Percentiles rank a stretch among this genome's conserved stretches.
phyloP scores from a whole-genome alignment of 2,888 invertebrate genomes.

The Chloroclysta siterata region DNA sequence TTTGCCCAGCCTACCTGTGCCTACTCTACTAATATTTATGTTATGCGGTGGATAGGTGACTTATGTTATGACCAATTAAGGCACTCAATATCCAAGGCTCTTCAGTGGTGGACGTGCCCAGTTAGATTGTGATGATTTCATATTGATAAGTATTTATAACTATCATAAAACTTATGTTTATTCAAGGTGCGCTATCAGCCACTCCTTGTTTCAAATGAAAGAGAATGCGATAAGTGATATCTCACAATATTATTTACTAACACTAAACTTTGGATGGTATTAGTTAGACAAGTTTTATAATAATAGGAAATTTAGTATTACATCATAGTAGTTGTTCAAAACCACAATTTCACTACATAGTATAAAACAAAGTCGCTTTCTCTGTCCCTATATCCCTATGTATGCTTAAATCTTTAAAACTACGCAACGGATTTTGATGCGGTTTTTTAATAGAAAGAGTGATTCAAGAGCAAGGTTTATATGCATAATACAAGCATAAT shows the following conservation, averaged over 20 bases:
- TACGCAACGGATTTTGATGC: too few relatives aligned
- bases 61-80: too few relatives aligned
- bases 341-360: neutral
- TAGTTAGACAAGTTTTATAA: conserved; percentile 12
- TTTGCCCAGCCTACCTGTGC: too few relatives aligned
- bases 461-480: too few relatives aligned
- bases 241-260: conserved; percentile 22
- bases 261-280: conserved; percentile 13
- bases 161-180: conserved; percentile 4
- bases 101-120: conserved; percentile 6
- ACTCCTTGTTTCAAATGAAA: conserved; percentile 33
- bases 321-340: conserved; percentile 1
- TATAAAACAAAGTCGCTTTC: too few relatives aligned
- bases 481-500: too few relatives aligned
- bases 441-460: too few relatives aligned
- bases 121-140: conserved; percentile 16
- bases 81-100: conserved; percentile 2
- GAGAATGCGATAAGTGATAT: conserved; percentile 31
- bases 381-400: too few relatives aligned
- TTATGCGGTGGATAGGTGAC: too few relatives aligned
- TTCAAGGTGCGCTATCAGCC: conserved; percentile 26
- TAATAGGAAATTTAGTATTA: neutral
- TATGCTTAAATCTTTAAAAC: too few relatives aligned
- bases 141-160: conserved; percentile 11
- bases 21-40: too few relatives aligned